These are phyloP conservation scores for Trichoplusia ni DNA, from an alignment of 1,140 invertebrate species.

Conservation along the genomic window DNA sequence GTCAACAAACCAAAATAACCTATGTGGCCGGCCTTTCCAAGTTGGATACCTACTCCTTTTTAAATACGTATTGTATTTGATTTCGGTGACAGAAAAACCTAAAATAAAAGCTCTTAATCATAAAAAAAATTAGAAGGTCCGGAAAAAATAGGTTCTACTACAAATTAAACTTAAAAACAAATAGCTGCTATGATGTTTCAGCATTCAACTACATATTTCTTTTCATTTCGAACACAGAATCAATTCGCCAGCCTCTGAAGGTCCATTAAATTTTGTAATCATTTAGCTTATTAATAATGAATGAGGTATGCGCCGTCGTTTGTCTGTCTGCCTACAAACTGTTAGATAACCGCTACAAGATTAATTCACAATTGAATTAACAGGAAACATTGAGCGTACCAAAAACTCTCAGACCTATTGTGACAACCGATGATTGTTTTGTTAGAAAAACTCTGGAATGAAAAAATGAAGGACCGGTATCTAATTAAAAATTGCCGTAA, in stretches of 20 bases:
- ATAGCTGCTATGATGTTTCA: neutral
- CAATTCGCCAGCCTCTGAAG: constrained; percentile 15
- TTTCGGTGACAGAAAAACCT: too few relatives aligned
- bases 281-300: constrained; percentile 18
- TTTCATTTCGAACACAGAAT: neutral
- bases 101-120: too few relatives aligned
- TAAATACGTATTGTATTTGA: too few relatives aligned
- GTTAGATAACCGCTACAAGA: constrained; percentile 23
- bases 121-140: too few relatives aligned
- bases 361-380: constrained; percentile 24
- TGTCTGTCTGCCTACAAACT: constrained; percentile 22
- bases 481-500: constrained; percentile 6
- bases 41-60: too few relatives aligned
- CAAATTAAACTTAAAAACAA: neutral
- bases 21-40: too few relatives aligned
- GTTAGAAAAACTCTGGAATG: constrained; percentile 14
- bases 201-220: constrained; percentile 10
- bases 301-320: constrained; percentile 18
- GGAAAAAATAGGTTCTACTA: neutral
- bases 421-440: constrained; percentile 16
- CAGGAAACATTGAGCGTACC: constrained; percentile 14
- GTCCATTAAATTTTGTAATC: constrained; percentile 14
- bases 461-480: constrained; percentile 3
- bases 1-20: constrained; percentile 22
- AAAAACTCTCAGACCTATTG: constrained; percentile 29